phyloP scores from a whole-genome alignment of 2,797 vertebrate species.

The Heliangelus exortis region DNA sequence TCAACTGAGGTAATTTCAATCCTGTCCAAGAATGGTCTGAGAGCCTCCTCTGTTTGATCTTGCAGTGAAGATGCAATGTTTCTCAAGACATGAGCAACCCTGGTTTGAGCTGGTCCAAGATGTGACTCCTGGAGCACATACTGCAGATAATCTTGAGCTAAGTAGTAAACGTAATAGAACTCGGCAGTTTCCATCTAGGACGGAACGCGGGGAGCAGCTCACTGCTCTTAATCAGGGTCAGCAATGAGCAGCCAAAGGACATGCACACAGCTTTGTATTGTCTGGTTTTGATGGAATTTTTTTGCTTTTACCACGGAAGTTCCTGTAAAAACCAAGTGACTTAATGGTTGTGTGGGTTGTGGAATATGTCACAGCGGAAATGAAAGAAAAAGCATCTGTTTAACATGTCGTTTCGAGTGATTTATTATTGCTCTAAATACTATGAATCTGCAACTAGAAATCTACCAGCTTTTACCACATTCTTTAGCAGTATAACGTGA shows the following conservation, averaged over 20 bases:
- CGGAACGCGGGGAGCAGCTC: background rate
- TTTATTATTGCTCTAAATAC: conserved; percentile 22
- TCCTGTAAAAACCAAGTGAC: background rate
- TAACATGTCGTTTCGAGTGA: background rate
- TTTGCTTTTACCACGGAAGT: conserved; percentile 47
- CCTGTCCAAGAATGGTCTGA: conserved; percentile 56
- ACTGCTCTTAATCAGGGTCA: background rate
- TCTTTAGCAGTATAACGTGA: background rate
- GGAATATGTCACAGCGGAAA: conserved; percentile 62
- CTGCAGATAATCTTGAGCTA: conserved; percentile 75
- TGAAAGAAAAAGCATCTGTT: conserved; percentile 4
- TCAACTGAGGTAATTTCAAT: conserved; percentile 66
- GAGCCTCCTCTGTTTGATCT: conserved; percentile 57
- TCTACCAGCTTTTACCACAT: background rate
- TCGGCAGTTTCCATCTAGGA: conserved; percentile 68
- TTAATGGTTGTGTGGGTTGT: background rate
- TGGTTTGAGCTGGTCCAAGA: background rate
- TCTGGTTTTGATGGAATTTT: conserved; percentile 65
- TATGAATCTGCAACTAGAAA: background rate
- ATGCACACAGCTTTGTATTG: background rate
- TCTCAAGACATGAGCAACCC: conserved; percentile 62
- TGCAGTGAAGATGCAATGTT: conserved; percentile 66
- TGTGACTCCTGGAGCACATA: conserved; percentile 52
- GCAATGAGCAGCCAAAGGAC: background rate
- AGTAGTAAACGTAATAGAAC: conserved; percentile 59